phyloP scores from a whole-genome alignment of 2,113 vertebrate species.

The Eulacestoma nigropectus region DNA sequence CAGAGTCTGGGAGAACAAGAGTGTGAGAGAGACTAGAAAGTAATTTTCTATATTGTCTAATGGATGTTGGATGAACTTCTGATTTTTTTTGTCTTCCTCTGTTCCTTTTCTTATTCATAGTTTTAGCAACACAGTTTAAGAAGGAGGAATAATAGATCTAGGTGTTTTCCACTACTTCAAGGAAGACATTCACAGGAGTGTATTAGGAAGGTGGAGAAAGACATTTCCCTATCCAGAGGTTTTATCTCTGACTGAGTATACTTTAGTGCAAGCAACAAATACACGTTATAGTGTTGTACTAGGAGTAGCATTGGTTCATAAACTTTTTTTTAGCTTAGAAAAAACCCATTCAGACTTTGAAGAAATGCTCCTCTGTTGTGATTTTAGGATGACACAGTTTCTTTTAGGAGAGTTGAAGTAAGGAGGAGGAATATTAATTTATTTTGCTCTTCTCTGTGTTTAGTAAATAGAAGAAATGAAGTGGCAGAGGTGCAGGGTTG shows the following conservation, averaged over 20 bases:
- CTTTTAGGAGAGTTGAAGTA: neutral
- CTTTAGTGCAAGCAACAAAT: neutral
- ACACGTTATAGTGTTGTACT: neutral
- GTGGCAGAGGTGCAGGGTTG: neutral
- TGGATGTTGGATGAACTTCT: neutral
- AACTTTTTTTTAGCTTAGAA: neutral
- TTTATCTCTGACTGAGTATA: neutral
- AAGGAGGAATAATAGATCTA: neutral
- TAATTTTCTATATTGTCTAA: neutral
- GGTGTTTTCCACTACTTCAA: neutral
- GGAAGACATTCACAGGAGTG: neutral
- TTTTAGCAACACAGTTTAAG: neutral
- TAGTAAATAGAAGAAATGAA: neutral
- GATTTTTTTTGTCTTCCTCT: neutral
- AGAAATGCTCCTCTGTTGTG: neutral
- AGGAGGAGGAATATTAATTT: neutral
- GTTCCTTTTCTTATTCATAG: neutral
- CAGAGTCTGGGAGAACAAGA: neutral
- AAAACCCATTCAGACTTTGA: neutral
- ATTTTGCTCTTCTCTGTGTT: neutral
- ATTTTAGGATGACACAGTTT: neutral
- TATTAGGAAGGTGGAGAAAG: neutral
- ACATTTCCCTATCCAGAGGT: neutral
- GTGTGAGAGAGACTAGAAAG: neutral
- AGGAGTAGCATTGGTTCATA: neutral